phyloP scores from a whole-genome alignment of 2,797 vertebrate genomes.

The Onychomys arenicola region DNA sequence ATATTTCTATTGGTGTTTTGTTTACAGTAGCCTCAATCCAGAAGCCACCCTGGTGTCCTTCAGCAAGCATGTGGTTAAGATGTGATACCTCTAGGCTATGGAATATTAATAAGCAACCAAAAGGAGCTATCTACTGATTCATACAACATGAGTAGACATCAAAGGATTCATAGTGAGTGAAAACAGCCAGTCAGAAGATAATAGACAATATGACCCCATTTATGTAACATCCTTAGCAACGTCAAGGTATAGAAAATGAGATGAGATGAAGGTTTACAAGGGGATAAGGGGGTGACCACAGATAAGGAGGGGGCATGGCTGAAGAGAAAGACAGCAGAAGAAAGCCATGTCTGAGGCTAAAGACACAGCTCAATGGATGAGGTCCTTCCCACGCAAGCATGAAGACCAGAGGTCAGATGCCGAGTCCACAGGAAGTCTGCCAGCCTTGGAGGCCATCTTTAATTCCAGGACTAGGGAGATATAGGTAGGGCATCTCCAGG shows the following conservation, averaged over 20 bases:
- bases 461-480: neutral
- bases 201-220: too few relatives aligned
- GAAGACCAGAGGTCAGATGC: neutral
- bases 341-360: neutral
- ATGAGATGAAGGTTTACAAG: neutral
- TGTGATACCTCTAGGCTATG: fast-evolving
- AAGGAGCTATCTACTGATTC: neutral
- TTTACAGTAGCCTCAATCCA: neutral
- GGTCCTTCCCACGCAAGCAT: too few relatives aligned
- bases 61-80: neutral
- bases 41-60: neutral
- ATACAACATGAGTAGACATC: neutral
- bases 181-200: neutral
- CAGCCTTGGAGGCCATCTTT: neutral
- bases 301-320: fast-evolving
- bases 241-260: neutral
- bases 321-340: neutral
- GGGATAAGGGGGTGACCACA: neutral
- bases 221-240: neutral
- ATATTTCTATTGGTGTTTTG: neutral
- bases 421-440: neutral
- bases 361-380: too few relatives aligned
- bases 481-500: neutral
- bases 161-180: neutral
- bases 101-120: neutral